Base-by-base conservation (phyloP, 92 coral and sea anemone genomes). In the Palythoa grandis region DNA sequence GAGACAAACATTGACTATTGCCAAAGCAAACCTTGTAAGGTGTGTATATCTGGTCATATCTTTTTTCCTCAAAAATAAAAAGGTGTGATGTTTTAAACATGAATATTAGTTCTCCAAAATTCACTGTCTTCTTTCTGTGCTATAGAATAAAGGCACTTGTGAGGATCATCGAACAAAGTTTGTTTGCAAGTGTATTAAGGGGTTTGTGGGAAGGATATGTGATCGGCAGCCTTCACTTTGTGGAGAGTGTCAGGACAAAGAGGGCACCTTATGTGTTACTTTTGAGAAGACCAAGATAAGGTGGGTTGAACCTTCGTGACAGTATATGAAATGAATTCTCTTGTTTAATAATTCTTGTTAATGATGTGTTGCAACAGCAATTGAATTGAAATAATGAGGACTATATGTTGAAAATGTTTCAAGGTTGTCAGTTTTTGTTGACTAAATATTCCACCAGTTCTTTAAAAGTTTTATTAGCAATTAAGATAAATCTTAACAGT, bases 71-170 rank as follows among this genome's bases (percentile, higher is more conserved):
- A 9, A 17, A 17, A 19, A 19, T 63, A 19, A 5, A 8, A 63
- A n/a, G 9, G 8, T 8, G 24, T 23, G 25, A 5, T 14, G 20
- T 17, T 3, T 63, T 19, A 58, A 58, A 2, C 14, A 3, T 5
- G n/a, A 19, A 9, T 63, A 5, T 10, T n/a, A 5, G 40, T 58
- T 48, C 40, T 63, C 7, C 48, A 13, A 22, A 2, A 37, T 47
- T 40, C 12, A 63, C 74, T 23, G 22, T 24, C 47, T 19, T 23
- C 54, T 65, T 11, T 40, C 15, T 48, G 40, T 80, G n/a, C 50
- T 67, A 16, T 24, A 80, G 85, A 80, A 80, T 66, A 68, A 52
- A 80, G 85, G 85, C 22, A 60, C 12, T 53, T 80, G 85, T 63
- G 73, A 40, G 54, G 48, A 80, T 68, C 22, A 35, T 5, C 52